A percentile compares a stretch with the other conserved stretches of the same genome.
These are phyloP conservation scores for Sphecodes monilicornis DNA, from an alignment of 2,888 invertebrate genomes.

Conservation along the genomic window DNA sequence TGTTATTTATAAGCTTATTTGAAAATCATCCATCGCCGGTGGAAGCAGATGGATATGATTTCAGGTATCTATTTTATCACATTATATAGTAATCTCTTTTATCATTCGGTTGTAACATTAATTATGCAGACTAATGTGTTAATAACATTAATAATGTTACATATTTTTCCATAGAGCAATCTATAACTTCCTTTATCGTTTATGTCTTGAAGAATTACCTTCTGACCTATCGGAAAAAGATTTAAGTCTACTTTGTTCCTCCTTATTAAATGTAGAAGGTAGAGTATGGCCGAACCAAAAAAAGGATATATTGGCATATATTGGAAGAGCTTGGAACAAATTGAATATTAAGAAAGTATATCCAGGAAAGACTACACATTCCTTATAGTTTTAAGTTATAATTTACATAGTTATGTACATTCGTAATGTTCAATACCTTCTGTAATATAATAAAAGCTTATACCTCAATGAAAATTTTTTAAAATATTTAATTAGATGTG, in stretches of 20 bases:
- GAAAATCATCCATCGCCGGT: constrained; percentile 75
- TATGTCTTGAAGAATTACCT: constrained; percentile 62
- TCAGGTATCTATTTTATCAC: constrained; percentile 50
- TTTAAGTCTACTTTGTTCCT: constrained; percentile 58
- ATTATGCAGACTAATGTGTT: background rate
- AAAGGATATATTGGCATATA: constrained; percentile 54
- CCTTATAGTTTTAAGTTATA: constrained; percentile 7
- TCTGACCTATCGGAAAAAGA: constrained; percentile 65
- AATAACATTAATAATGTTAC: background rate
- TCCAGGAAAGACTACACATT: constrained; percentile 45
- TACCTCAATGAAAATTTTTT: background rate
- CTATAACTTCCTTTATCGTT: constrained; percentile 77
- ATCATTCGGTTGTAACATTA: background rate
- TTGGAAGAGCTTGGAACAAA: constrained; percentile 48
- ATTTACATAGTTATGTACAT: constrained; percentile 27
- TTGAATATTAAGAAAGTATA: constrained; percentile 54
- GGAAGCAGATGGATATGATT: constrained; percentile 44
- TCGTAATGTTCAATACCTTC: constrained; percentile 21
- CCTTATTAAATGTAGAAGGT: constrained; percentile 66
- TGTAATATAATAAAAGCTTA: background rate
- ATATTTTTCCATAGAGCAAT: constrained; percentile 68
- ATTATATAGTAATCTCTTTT: background rate
- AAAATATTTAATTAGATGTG: background rate
- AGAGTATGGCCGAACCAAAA: constrained; percentile 68
- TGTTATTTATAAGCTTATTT: constrained; percentile 77